A percentile compares a stretch with the other conserved stretches of the same genome.
phyloP scores from a whole-genome alignment of 2,113 vertebrate genomes.

The Perca schrenkii region DNA sequence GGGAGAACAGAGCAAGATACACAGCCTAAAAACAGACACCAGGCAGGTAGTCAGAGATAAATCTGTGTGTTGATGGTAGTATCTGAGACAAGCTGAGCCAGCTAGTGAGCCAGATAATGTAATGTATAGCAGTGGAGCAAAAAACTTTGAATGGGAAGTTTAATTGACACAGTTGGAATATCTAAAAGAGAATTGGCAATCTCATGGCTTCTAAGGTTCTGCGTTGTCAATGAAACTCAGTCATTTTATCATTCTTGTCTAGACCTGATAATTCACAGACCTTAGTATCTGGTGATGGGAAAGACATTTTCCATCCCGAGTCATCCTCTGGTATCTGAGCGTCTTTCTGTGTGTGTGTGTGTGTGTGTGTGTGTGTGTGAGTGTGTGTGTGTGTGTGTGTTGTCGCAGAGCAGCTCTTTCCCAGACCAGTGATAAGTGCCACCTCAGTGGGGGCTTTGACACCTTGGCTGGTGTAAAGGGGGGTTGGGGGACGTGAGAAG shows the following conservation, averaged over 20 bases:
- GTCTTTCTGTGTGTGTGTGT: neutral
- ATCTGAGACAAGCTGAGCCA: neutral
- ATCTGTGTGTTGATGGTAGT: slow-evolving; percentile 30
- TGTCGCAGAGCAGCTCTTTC: slow-evolving; percentile 72
- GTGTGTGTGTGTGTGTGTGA: slow-evolving; percentile 22
- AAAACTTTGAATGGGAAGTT: slow-evolving; percentile 10
- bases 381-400: slow-evolving; percentile 49
- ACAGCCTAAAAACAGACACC: slow-evolving; percentile 69
- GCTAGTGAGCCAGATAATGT: slow-evolving; percentile 22
- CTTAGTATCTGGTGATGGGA: slow-evolving; percentile 56
- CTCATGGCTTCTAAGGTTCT: neutral
- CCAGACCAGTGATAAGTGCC: slow-evolving; percentile 79
- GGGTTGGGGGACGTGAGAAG: slow-evolving; percentile 61
- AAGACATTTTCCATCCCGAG: slow-evolving; percentile 62
- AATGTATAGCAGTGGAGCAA: neutral
- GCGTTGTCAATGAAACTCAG: slow-evolving; percentile 5
- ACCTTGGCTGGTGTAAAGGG: slow-evolving; percentile 73
- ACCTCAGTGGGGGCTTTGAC: slow-evolving; percentile 79
- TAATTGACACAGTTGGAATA: neutral
- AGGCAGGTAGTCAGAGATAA: slow-evolving; percentile 73
- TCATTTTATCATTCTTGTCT: slow-evolving; percentile 39
- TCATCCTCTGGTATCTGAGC: slow-evolving; percentile 44
- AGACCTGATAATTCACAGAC: slow-evolving; percentile 57
- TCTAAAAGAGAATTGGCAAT: neutral
- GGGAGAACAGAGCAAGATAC: slow-evolving; percentile 58